Conservation (phyloP, 2,113 vertebrate species). For the Phyllostomus hastatus region DNA sequence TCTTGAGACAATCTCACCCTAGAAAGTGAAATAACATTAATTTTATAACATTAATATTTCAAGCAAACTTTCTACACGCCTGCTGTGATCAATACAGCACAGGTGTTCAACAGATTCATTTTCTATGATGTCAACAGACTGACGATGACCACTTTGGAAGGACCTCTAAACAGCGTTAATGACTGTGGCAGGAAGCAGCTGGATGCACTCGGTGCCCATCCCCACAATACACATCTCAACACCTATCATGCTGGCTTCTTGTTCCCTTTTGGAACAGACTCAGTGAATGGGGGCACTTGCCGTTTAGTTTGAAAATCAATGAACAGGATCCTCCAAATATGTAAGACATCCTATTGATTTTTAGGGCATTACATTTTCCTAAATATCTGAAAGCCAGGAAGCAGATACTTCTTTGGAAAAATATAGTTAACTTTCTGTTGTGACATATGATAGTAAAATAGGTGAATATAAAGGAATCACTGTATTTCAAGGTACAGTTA, state of each 20-base stretch:
- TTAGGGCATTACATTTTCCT: not conserved
- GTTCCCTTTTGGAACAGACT: not conserved
- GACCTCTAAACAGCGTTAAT: not conserved
- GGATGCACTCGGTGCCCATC: not conserved
- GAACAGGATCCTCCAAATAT: not conserved
- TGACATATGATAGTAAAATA: not conserved
- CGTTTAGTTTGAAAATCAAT: not conserved
- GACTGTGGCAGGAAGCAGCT: not conserved
- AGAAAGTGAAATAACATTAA: not conserved
- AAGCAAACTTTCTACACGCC: not conserved
- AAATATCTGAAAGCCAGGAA: not conserved
- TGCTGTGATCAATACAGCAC: not conserved
- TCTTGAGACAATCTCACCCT: not conserved
- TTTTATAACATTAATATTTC: not conserved
- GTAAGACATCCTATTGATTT: not conserved
- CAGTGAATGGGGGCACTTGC: not conserved
- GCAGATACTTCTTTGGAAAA: conserved; percentile 29
- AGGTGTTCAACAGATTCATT: not conserved
- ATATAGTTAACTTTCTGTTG: not conserved
- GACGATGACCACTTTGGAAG: not conserved
- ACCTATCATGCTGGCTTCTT: not conserved
- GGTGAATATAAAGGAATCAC: not conserved
- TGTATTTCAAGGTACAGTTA: not conserved
- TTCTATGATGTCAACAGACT: not conserved
- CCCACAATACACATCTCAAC: not conserved